phyloP scores from a whole-genome alignment of 2,888 invertebrate species.

The Acleris cristana region DNA sequence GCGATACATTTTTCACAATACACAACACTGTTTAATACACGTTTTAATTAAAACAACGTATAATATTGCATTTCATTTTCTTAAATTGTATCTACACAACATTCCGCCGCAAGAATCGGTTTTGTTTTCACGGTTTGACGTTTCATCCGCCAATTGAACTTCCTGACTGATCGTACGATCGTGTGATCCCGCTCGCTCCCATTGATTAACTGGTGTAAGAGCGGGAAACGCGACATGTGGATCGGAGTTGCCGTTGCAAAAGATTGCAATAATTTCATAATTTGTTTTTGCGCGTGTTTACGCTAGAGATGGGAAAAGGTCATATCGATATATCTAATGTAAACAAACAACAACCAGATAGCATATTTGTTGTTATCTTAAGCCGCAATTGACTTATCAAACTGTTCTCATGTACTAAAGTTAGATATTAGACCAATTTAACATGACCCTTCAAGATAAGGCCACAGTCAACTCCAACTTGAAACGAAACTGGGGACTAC shows the following conservation, averaged over 20 bases:
- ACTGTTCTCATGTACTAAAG: neutral
- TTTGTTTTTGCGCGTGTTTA: constrained; percentile 41
- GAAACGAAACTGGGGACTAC: neutral
- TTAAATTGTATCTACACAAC: constrained; percentile 50
- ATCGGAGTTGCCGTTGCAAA: constrained; percentile 41
- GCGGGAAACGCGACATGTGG: constrained; percentile 44
- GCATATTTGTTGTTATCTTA: constrained; percentile 16
- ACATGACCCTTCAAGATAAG: neutral
- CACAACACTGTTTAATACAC: constrained; percentile 50
- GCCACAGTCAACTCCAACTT: neutral
- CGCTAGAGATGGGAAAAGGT: constrained; percentile 39
- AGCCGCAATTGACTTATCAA: constrained; percentile 12
- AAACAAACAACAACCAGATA: constrained; percentile 29
- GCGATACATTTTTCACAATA: constrained; percentile 66
- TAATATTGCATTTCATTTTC: constrained; percentile 40
- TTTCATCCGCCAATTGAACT: constrained; percentile 60
- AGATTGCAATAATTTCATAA: constrained; percentile 43
- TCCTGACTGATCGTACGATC: constrained; percentile 77
- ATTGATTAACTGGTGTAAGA: constrained; percentile 45
- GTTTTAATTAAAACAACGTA: constrained; percentile 40
- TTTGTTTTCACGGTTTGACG: constrained; percentile 69
- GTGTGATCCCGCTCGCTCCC: constrained; percentile 52
- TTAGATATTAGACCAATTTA: constrained; percentile 3
- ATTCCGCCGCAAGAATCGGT: constrained; percentile 58
- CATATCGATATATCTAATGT: constrained; percentile 39